Base-by-base conservation (phyloP, 1,140 invertebrate genomes). In the Asobara japonica region DNA sequence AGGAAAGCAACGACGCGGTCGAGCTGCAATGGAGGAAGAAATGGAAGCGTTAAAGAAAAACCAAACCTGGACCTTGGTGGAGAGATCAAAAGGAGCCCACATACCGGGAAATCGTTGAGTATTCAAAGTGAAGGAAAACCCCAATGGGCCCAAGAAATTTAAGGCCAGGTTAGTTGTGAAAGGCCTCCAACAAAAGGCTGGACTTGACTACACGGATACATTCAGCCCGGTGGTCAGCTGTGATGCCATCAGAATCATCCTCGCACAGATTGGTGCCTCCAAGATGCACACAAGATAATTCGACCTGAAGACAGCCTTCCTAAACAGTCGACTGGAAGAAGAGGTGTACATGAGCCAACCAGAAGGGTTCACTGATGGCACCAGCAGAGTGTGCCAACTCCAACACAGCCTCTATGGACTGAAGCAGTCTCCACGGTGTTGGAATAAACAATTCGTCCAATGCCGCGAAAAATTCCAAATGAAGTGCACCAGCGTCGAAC, bases 281-380 rank as follows among this genome's bases (percentile, higher is more conserved):
- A 62, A 61, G 10, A 38, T 29, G 13, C 69, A 66, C 6, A 74
- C 82, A 0, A 22, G 38, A 1, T 79, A 84, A 56, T 76, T 85
- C 62, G 85, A 88, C 71, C 78, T 87, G 13, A 71, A 76, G 66
- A 81, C 79, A 3, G 86, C 84, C 2, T 87, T 86, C 69, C 75
- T 87, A 29, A 79, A 87, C 75, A 78, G 80, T 10, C 62, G 77
- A 5, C 71, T 87, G 51, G 75, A 84, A 0, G 79, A 84, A 62
- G 31, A 6, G 10, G 31, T 33, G 31, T 33, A 6, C 31, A 33
- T 33, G 31, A 33, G 10, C 5, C 31, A 84, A 73, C 81, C 84
- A 11, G 51, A 82, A 60, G 83, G 80, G 45, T 81, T 71, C 69
- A 33, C 70, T 13, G 67, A 73, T 66, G 38, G 33, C 51, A 62